phyloP scores from a whole-genome alignment of 2,113 vertebrate species.

The Sigmodon hispidus region DNA sequence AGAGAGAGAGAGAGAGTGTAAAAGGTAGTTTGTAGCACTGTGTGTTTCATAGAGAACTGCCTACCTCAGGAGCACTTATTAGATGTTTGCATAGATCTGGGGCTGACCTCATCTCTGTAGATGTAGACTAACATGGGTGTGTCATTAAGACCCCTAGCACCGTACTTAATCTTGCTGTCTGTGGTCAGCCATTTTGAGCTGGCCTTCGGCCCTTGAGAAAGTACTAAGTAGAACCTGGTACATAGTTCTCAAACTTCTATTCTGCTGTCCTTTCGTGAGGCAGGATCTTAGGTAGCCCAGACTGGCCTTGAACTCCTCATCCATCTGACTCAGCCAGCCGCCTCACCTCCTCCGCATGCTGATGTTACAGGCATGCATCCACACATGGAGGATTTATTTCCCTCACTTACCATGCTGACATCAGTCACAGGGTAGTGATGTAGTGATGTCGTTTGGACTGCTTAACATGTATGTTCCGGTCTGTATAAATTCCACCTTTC shows the following conservation, averaged over 20 bases:
- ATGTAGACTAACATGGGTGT: background rate
- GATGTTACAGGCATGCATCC: no score
- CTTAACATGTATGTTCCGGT: background rate
- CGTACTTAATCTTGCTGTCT: fast-evolving
- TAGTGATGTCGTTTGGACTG: fast-evolving
- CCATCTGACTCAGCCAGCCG: background rate
- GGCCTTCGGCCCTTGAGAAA: background rate
- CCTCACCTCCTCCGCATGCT: background rate
- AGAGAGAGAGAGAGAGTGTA: no score
- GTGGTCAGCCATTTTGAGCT: background rate
- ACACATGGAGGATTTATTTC: background rate
- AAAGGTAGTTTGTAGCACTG: no score
- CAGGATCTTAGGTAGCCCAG: background rate
- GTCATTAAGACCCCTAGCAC: background rate
- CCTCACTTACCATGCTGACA: background rate
- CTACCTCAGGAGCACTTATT: background rate
- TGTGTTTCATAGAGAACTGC: background rate
- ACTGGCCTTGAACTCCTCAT: background rate
- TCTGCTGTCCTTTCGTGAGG: background rate
- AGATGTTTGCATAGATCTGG: fast-evolving
- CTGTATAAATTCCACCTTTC: background rate
- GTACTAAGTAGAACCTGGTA: background rate
- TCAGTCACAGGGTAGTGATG: background rate
- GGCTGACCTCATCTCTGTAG: fast-evolving
- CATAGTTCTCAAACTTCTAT: background rate